Conservation (phyloP, 2,113 vertebrate species). For the Mobula hypostoma region DNA sequence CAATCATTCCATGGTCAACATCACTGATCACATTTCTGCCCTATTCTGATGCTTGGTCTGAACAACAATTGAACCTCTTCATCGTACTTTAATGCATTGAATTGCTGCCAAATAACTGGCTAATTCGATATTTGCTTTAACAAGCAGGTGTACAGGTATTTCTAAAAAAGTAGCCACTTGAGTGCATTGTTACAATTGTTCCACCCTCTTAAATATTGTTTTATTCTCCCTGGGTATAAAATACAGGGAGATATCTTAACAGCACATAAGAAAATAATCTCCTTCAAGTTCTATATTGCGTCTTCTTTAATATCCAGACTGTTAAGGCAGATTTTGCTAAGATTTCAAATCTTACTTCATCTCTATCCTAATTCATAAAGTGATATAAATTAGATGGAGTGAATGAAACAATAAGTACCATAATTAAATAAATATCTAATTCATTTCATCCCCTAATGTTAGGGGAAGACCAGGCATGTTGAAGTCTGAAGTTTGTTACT, state of each 20-base stretch:
- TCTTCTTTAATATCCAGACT: neutral
- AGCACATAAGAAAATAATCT: neutral
- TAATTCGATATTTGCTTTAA: too few relatives aligned
- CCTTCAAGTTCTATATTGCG: neutral
- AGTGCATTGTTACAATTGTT: too few relatives aligned
- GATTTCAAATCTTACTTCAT: neutral
- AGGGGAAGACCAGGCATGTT: neutral
- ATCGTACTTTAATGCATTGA: too few relatives aligned
- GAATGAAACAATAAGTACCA: neutral
- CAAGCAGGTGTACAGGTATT: too few relatives aligned
- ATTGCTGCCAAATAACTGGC: too few relatives aligned
- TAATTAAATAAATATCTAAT: neutral
- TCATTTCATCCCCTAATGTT: neutral
- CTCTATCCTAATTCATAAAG: neutral
- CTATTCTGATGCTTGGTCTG: too few relatives aligned
- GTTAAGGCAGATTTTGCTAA: neutral
- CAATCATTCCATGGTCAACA: too few relatives aligned
- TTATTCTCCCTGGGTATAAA: neutral
- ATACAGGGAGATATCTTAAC: neutral
- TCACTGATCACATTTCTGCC: too few relatives aligned
- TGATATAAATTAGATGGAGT: neutral
- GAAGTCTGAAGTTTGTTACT: neutral
- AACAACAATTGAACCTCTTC: too few relatives aligned
- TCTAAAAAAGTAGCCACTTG: too few relatives aligned
- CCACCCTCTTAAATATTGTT: too few relatives aligned